Conservation (phyloP, 1,140 invertebrate genomes). For the Ectropis grisescens region DNA sequence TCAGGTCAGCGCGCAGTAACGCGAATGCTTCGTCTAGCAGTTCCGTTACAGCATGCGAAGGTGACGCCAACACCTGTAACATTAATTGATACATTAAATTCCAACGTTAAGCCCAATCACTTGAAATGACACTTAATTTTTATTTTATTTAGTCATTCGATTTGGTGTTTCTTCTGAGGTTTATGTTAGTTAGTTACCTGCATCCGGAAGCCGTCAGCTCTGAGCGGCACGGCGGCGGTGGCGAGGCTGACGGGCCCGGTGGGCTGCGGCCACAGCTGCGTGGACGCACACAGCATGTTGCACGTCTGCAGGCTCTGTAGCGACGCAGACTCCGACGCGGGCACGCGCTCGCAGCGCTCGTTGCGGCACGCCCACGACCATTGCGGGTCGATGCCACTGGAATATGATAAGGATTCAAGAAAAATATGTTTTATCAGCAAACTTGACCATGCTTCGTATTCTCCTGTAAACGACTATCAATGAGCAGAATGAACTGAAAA, state of each 20-base stretch:
- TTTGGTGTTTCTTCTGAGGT: too few species aligned
- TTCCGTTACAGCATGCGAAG: conserved; percentile 33
- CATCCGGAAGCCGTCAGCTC: conserved; percentile 25
- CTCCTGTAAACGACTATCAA: too few species aligned
- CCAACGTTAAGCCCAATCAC: too few species aligned
- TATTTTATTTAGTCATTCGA: too few species aligned
- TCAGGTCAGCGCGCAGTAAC: conserved; percentile 37
- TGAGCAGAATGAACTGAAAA: too few species aligned
- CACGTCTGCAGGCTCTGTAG: conserved; percentile 67
- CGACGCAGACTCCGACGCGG: conserved; percentile 32
- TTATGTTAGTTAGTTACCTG: too few species aligned
- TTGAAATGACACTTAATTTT: too few species aligned
- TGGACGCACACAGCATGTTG: conserved; percentile 72
- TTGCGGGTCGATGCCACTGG: conserved; percentile 45
- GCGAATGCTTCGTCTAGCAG: conserved; percentile 45
- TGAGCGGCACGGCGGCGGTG: conserved; percentile 47
- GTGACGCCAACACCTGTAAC: conserved; percentile 33
- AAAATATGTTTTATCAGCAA: too few species aligned
- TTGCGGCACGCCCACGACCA: conserved; percentile 70
- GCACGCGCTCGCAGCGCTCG: conserved; percentile 62
- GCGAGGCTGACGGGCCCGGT: conserved; percentile 68
- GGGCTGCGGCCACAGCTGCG: conserved; percentile 71
- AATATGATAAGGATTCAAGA: conserved; percentile 12
- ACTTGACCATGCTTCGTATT: too few species aligned
- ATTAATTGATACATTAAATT: too few species aligned